Base-by-base conservation (phyloP, 1,140 invertebrate genomes). In the Uloborus diversus region DNA sequence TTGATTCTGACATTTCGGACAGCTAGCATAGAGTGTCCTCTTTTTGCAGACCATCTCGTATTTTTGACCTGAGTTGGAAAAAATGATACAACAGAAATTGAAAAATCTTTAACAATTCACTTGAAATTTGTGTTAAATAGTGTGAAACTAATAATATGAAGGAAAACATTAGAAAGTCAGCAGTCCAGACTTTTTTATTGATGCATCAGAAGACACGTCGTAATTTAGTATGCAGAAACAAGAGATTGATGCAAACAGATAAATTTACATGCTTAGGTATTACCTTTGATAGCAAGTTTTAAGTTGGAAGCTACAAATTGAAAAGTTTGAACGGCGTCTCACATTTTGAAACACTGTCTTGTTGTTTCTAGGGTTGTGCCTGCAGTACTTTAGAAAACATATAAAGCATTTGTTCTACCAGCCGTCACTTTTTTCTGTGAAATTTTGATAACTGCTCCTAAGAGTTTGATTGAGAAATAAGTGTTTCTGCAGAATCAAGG, bases 261-360 rank as follows among this genome's bases (percentile, higher is more conserved):
- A 65, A 42, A 65, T 65, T 37, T 65, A 65, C 20, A 7, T 47
- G 47, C 20, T 47, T 65, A 17, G 35, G 35, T 42, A 37, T 65
- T 30, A 27, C 28, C 62, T 65, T 65, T n/a, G 20, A 9, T 25
- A 47, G 47, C 47, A 65, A 65, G 62, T n/a, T n/a, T 65, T 65
- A 65, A 42, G 13, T 3, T 42, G 17, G 62, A 42, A 65, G 47
- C 49, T 32, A 25, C 9, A 33, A 65, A 47, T 23, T 0, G 33
- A 37, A 27, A 65, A 65, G 35, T 33, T 42, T 42, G 33, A 65
- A 65, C 37, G 47, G 11, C 33, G 33, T 4, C 62, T 65, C 20
- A 23, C 30, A 42, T 65, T 42, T 37, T 65, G n/a, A 65, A 65
- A 25, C 33, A 23, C 23, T n/a, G n/a, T n/a, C n/a, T n/a, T n/a